Evolutionary conservation across 2,888 invertebrate species (phyloP), one percentile per base, ranked within the genome.

Genomic region (Ganaspis brasiliensis): DNA sequence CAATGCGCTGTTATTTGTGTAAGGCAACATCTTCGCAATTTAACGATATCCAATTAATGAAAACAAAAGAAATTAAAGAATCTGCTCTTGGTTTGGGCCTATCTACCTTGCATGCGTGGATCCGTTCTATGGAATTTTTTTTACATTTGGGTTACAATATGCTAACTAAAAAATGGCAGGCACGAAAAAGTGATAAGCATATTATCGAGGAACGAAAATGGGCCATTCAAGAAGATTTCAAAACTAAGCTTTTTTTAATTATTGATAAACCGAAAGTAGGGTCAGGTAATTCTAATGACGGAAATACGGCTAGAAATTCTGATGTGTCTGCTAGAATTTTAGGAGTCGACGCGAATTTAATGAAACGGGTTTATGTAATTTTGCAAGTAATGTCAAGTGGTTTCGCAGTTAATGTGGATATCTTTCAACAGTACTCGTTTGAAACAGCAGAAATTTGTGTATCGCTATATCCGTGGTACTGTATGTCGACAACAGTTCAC

Each of bases 271-370:
- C 19, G 31, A 72, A 72, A 52, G 52, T 12, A 21, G 67, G 55
- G 2, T 72, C 14, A 10, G 55, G 35, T 4, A 72, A 40, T 31
- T 31, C 31, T 2, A 67, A 67, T 31, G 35, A 59, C 16, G 21
- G 73, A 40, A 79, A 81, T 63, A 78, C 79, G 6, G 75, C 75
- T 12, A 57, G 79, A 75, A 79, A 75, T 37, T 57, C 40, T 1
- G 49, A 1, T 9, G 26, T 56, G 8, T 74, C 76, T 40, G 71
- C 74, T 16, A 72, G n/a, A 31, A 76, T 79, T 40, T 63, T 59
- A 37, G 71, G 72, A 24, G 72, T 79, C 12, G 37, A 79, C 24
- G 72, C 71, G 37, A 35, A 77, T n/a, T 49, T 77, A 21, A 72
- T 79, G 37, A 70, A 61, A 59, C 35, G 75, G 12, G 77, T 63